phyloP scores from a whole-genome alignment of 2,113 vertebrate genomes.

The Scolopax mira region DNA sequence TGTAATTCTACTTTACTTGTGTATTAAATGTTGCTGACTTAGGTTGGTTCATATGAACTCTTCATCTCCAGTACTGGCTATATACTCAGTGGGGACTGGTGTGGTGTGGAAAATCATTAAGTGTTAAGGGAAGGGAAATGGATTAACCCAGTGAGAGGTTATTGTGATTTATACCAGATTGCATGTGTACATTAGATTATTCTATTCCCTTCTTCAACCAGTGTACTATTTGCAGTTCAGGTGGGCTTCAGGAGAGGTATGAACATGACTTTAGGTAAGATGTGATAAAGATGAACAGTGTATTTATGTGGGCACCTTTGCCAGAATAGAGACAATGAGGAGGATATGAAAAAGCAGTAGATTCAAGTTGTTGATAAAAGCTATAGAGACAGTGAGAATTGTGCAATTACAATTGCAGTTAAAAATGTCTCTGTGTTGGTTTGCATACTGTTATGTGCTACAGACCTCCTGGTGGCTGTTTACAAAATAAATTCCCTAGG shows the following conservation, averaged over 20 bases:
- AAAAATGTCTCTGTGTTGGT: neutral
- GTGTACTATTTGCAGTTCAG: neutral
- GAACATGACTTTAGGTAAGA: neutral
- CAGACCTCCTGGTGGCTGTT: neutral
- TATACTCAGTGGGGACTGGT: neutral
- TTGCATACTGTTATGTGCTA: neutral
- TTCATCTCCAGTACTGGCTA: neutral
- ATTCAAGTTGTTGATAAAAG: neutral
- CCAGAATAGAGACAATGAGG: neutral
- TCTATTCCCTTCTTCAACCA: neutral
- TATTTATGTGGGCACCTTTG: neutral
- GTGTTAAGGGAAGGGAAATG: neutral
- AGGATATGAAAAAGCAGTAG: neutral
- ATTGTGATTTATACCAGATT: neutral
- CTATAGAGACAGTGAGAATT: neutral
- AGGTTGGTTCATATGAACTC: neutral
- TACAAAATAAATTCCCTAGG: neutral
- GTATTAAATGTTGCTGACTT: neutral
- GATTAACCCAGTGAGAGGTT: neutral
- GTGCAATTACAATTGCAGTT: neutral
- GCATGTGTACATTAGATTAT: neutral
- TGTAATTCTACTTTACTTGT: neutral
- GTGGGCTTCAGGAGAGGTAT: neutral
- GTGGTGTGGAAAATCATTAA: neutral
- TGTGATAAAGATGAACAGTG: neutral